Evolutionary conservation across 2,888 invertebrate species (phyloP).

Genomic region (Platycnemis pennipes): DNA sequence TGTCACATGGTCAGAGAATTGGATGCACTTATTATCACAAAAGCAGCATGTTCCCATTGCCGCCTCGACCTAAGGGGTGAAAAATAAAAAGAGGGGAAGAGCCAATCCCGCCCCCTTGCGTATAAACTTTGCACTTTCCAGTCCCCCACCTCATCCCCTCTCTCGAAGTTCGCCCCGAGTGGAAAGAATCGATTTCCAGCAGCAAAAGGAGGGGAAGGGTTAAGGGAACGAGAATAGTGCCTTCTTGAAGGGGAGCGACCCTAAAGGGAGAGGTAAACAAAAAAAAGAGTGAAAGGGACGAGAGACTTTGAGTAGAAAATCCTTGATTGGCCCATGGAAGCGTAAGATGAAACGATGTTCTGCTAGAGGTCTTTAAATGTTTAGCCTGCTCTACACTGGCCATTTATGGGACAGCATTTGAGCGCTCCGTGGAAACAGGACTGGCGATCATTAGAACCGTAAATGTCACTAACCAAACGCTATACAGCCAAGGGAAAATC

Average conservation of each 20-base stretch:
- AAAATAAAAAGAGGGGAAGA: background rate
- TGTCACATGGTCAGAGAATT: background rate
- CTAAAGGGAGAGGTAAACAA: slow-evolving; percentile 13
- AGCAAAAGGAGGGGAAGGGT: background rate
- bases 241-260: slow-evolving; percentile 53
- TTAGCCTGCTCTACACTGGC: background rate
- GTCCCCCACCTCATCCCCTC: background rate
- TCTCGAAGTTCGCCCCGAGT: background rate
- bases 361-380: background rate
- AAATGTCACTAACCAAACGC: background rate
- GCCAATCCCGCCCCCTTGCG: background rate
- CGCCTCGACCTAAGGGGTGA: too few relatives aligned
- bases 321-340: background rate
- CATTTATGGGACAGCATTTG: background rate
- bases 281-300: background rate
- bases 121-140: slow-evolving; percentile 57
- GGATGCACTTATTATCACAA: background rate
- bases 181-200: slow-evolving; percentile 50
- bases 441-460: background rate
- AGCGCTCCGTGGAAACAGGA: background rate
- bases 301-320: slow-evolving; percentile 16
- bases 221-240: background rate
- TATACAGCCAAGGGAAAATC: background rate
- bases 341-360: slow-evolving; percentile 20
- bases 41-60: background rate